These are phyloP conservation scores for Galeruca laticollis DNA, from an alignment of 2,888 invertebrate genomes.

Conservation along the genomic window DNA sequence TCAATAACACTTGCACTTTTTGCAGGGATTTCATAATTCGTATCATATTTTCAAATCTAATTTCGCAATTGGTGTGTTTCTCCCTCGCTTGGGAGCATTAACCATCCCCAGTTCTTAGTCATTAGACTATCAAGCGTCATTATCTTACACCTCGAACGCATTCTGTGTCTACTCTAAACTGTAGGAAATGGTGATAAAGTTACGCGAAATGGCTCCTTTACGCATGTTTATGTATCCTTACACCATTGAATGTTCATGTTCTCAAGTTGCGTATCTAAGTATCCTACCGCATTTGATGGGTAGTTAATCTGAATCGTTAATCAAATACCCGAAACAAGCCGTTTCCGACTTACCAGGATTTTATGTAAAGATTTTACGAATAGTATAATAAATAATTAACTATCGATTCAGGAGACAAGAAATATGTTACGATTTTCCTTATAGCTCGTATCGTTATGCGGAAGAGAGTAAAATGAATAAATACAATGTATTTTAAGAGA, in stretches of 20 bases:
- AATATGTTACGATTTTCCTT: too few species aligned
- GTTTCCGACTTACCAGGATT: slow-evolving; percentile 26
- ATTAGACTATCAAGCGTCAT: slow-evolving; percentile 65
- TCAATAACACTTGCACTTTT: slow-evolving; percentile 29
- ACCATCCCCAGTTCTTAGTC: slow-evolving; percentile 50
- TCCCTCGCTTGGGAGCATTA: slow-evolving; percentile 48
- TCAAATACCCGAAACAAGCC: slow-evolving; percentile 52
- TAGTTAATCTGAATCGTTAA: slow-evolving; percentile 59
- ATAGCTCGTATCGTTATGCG: too few species aligned
- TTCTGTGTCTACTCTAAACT: slow-evolving; percentile 62
- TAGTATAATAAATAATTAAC: neutral
- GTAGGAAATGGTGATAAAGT: slow-evolving; percentile 64
- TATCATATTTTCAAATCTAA: slow-evolving; percentile 58
- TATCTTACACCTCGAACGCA: slow-evolving; percentile 65
- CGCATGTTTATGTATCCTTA: slow-evolving; percentile 67
- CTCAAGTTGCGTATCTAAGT: slow-evolving; percentile 58
- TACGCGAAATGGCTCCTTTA: slow-evolving; percentile 67
- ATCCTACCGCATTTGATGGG: slow-evolving; percentile 59
- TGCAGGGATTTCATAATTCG: slow-evolving; percentile 52
- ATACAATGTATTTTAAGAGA: too few species aligned
- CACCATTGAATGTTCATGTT: slow-evolving; percentile 62
- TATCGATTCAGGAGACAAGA: neutral
- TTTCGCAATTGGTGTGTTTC: slow-evolving; percentile 55
- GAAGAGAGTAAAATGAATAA: too few species aligned
- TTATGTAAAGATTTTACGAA: slow-evolving; percentile 6